Percentiles rank a stretch among this genome's conserved stretches.
phyloP scores from a whole-genome alignment of 2,888 invertebrate species.

The Drosophila vallismaia region DNA sequence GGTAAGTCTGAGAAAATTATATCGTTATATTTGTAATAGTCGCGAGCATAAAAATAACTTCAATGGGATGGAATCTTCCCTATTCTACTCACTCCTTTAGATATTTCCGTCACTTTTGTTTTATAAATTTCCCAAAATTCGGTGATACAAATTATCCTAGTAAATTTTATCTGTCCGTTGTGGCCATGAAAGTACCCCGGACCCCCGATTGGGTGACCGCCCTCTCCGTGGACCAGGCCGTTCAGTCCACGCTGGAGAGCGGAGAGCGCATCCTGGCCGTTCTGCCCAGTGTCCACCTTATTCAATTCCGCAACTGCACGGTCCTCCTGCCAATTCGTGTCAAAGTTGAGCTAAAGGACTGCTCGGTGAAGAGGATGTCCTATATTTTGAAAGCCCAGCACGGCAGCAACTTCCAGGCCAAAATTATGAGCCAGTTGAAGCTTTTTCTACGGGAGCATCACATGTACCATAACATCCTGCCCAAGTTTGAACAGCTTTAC shows the following conservation, averaged over 20 bases:
- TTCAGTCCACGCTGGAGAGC: conserved; percentile 1
- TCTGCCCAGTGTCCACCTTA: conserved; percentile 25
- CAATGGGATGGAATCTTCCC: background rate
- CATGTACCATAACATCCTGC: conserved; percentile 71
- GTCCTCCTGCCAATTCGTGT: conserved; percentile 38
- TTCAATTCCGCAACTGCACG: conserved; percentile 45
- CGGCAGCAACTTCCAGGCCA: conserved; percentile 51
- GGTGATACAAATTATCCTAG: background rate
- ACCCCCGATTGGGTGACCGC: conserved; percentile 39
- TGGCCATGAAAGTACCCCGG: conserved; percentile 20
- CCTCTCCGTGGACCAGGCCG: conserved; percentile 38
- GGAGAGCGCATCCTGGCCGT: conserved; percentile 22
- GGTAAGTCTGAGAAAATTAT: too few relatives aligned
- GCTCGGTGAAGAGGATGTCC: background rate
- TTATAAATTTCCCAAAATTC: conserved; percentile 1
- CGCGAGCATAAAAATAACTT: background rate
- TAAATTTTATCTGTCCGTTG: background rate
- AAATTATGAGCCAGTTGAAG: conserved; percentile 55
- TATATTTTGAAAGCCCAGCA: conserved; percentile 63
- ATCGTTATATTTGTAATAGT: background rate
- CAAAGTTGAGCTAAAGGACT: conserved; percentile 22
- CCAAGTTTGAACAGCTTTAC: conserved; percentile 69
- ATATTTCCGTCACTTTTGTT: conserved; percentile 1
- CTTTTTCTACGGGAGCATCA: conserved; percentile 73
- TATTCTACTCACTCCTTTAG: background rate